Conservation (phyloP, 2,113 vertebrate species). For the Aix galericulata region DNA sequence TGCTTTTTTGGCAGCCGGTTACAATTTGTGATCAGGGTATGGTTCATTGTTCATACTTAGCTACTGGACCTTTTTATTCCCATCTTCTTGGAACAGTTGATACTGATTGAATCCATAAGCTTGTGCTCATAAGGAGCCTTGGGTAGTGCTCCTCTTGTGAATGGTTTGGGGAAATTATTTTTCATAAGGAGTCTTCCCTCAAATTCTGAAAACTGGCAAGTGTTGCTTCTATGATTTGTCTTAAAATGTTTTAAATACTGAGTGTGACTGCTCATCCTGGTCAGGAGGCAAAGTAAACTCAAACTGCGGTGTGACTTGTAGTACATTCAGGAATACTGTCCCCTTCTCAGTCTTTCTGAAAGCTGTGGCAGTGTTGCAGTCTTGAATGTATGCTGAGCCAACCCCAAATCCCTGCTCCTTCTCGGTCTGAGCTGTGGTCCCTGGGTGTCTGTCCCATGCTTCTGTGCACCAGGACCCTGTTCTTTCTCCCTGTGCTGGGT, state of each 20-base stretch:
- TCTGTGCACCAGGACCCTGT: neutral
- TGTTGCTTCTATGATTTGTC: neutral
- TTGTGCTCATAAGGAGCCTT: neutral
- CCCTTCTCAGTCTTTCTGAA: neutral
- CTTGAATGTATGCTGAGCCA: neutral
- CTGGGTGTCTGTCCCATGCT: neutral
- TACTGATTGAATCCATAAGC: neutral
- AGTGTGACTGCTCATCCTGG: neutral
- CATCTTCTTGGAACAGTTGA: neutral
- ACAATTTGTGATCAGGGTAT: neutral
- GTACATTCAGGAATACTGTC: neutral
- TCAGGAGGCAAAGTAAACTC: neutral
- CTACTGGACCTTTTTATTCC: neutral
- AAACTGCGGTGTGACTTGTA: neutral
- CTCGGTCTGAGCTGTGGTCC: neutral
- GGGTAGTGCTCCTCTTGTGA: neutral
- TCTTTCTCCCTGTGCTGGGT: neutral
- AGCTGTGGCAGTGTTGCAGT: neutral
- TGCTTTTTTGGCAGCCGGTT: neutral
- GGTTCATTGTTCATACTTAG: fast-evolving
- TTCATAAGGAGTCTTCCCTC: neutral
- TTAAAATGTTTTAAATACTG: neutral
- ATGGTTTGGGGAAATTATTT: neutral
- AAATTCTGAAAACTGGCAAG: neutral
- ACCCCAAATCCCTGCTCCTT: neutral